Evolutionary conservation across 2,113 vertebrate genomes (phyloP), one percentile per base, ranked within the genome.

Genomic region (Deroptyus accipitrinus): DNA sequence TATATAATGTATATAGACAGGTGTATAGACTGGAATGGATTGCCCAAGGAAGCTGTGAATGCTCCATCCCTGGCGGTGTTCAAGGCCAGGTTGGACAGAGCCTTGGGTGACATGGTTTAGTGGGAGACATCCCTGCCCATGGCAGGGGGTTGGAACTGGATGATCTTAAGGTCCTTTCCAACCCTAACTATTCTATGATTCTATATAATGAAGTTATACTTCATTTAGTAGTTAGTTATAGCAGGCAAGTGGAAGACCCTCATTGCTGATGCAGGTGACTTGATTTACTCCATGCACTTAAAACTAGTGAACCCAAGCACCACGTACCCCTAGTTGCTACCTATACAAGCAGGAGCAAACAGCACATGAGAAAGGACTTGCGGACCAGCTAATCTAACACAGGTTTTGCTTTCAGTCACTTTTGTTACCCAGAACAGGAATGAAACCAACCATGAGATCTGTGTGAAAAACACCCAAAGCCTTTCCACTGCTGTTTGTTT

Each of bases 361-460:
- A 37, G 17, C 2, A 0, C 0, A 0, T 17, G 72, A 48, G 51
- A 62, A 57, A 13, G 28, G 13, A 28, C 33, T 41, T n/a, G 16
- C 27, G 22, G n/a, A 28, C 37, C 22, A 46, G 46, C 41, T 59
- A 4, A 83, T 24, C 54, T 16, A 49, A 24, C 14, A 23, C 22
- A 74, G 44, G 17, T 69, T 73, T 39, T 64, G 14, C 64, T 57
- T 67, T 22, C 46, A 1, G 31, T 51, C 44, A 11, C 17, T 84
- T 90, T 69, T 69, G 66, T 76, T 76, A 17, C 44, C 35, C 85
- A 76, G 39, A 46, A 16, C 2, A 16, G 31, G 6, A 90, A 72
- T 61, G 33, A 51, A 64, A 37, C 18, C n/a, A 64, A 37, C 18
- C n/a, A 30, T 5, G 30, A 82, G 23, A 51, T 51, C 7, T 0